Base-by-base conservation (phyloP, 2,888 invertebrate species). In the Nymphalis polychloros region DNA sequence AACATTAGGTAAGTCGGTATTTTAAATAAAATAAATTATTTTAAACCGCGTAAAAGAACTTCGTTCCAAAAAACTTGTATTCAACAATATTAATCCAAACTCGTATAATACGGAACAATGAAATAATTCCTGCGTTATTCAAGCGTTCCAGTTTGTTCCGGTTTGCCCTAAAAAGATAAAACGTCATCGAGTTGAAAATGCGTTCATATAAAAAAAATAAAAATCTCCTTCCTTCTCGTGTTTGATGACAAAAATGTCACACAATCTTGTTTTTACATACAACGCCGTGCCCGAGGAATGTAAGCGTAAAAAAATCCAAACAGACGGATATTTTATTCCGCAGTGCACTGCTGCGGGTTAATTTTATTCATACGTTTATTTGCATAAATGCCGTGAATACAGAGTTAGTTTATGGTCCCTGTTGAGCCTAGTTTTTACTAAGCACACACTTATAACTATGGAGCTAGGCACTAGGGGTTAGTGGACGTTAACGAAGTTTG, bases 311-410 rank as follows among this genome's bases (percentile, higher is more conserved):
- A 53, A 41, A 57, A 35, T 17, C 41, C 13, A n/a, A 41, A 57
- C 57, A 41, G 27, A 41, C 8, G 57, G 52, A 59, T 19, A 19
- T 55, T 64, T 49, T 64, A 59, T 60, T 65, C 52, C 46, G 27
- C 52, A 65, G 41, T 52, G 59, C 59, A 65, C 50, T 23, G 64
- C 64, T 59, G 59, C n/a, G 46, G 41, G 46, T 52, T 65, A 65
- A 65, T 65, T 59, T 65, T 65, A 65, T 65, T 65, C 65, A 65
- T 60, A 65, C 65, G 59, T 93, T 72, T 49, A 91, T 77, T 93
- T 93, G 85, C 55, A 85, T 66, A 61, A 62, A 61, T 61, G 46
- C 66, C 35, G 20, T 23, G 66, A 66, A 55, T 64, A 50, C 17
- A 59, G 47, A 59, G 57, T 66, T 61, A 41, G 60, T 66, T 66